These are phyloP conservation scores for Pseudolaguvia tuberculata DNA, from an alignment of 2,113 vertebrate genomes.

Conservation along the genomic window DNA sequence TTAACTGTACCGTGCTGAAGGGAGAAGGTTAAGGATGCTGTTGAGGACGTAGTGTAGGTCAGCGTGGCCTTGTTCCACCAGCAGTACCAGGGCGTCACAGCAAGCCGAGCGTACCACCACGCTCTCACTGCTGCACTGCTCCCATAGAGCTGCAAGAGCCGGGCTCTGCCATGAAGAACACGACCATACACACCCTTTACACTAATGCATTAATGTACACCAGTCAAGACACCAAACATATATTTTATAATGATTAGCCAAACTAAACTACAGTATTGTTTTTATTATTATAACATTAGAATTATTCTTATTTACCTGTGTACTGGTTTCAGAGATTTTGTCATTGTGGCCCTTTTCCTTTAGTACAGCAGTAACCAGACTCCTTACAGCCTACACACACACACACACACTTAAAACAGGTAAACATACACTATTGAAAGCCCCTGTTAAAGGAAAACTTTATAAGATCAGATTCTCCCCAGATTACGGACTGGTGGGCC, in stretches of 20 bases:
- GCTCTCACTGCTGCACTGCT: slow-evolving; percentile 81
- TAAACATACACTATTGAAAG: no score
- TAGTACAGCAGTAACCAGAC: slow-evolving; percentile 80
- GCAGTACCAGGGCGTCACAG: slow-evolving; percentile 80
- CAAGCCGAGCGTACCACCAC: slow-evolving; percentile 77
- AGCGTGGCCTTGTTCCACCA: slow-evolving; percentile 84
- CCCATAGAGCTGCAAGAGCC: slow-evolving; percentile 85
- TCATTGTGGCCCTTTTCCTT: slow-evolving; percentile 78
- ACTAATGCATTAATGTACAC: not conserved
- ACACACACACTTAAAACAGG: not conserved
- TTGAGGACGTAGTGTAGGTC: slow-evolving; percentile 79
- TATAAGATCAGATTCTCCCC: no score
- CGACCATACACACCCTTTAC: not conserved
- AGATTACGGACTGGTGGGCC: no score
- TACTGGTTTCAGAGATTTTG: slow-evolving; percentile 71
- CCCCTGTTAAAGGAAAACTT: no score
- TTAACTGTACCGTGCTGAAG: slow-evolving; percentile 79
- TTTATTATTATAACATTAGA: not conserved
- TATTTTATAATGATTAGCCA: not conserved
- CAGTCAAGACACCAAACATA: not conserved
- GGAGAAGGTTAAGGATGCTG: slow-evolving; percentile 83
- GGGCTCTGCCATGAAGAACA: slow-evolving; percentile 68
- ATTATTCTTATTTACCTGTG: slow-evolving; percentile 72
- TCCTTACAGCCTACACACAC: slow-evolving; percentile 74
- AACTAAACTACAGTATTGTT: not conserved